These are phyloP conservation scores for Allobates femoralis DNA, from an alignment of 2,797 vertebrate species.

Conservation along the genomic window DNA sequence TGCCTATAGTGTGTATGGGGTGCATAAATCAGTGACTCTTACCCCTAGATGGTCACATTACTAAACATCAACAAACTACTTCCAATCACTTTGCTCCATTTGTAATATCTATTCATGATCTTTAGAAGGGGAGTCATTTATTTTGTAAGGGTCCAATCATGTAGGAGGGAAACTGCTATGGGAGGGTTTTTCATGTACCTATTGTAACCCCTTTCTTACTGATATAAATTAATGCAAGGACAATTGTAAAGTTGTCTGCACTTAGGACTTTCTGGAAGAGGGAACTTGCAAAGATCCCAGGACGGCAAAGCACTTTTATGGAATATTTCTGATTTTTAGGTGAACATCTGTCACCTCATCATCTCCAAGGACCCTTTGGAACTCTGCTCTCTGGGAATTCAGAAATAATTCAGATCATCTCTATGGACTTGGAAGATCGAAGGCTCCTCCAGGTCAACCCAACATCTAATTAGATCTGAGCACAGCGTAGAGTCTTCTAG, in stretches of 20 bases:
- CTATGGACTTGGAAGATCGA: not conserved
- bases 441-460: not conserved
- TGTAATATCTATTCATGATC: not conserved
- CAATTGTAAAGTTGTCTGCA: too few relatives aligned
- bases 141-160: slow-evolving; percentile 78
- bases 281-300: not conserved
- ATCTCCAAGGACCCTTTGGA: too few relatives aligned
- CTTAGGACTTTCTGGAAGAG: not conserved
- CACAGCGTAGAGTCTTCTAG: slow-evolving; percentile 64
- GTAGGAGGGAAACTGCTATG: slow-evolving; percentile 67
- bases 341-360: not conserved
- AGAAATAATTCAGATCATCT: not conserved
- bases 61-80: not conserved
- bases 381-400: slow-evolving; percentile 1
- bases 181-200: not conserved
- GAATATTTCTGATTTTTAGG: not conserved
- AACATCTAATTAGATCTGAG: not conserved
- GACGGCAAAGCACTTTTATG: slow-evolving; percentile 11
- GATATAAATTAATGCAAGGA: slow-evolving; percentile 4
- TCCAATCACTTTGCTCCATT: not conserved
- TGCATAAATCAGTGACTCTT: not conserved
- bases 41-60: not conserved
- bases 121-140: slow-evolving; percentile 76
- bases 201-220: not conserved
- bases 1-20: not conserved